Evolutionary conservation across 1,140 invertebrate genomes (phyloP).

Genomic region (Drosophila orena): DNA sequence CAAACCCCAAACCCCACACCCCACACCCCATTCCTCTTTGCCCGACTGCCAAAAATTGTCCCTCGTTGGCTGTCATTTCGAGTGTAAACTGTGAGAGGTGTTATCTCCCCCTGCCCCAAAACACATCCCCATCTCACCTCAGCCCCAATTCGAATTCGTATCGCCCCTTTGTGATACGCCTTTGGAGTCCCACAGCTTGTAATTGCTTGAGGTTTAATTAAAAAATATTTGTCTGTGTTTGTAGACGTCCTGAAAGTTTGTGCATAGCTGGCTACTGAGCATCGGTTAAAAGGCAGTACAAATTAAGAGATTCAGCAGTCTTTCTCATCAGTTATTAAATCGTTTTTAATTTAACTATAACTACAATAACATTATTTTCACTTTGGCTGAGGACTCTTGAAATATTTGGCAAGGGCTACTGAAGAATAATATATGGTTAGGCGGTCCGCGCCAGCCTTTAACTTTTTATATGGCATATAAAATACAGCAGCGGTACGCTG

Average conservation of each 20-base stretch:
- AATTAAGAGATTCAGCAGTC: background rate
- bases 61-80: slow-evolving; percentile 70
- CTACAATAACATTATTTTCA: too few relatives aligned
- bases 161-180: slow-evolving; percentile 50
- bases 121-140: slow-evolving; percentile 26
- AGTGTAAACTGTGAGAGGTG: slow-evolving; percentile 73
- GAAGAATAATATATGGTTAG: too few relatives aligned
- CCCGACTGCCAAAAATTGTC: slow-evolving; percentile 45
- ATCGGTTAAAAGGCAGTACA: background rate
- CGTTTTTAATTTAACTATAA: too few relatives aligned
- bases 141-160: background rate
- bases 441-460: too few relatives aligned
- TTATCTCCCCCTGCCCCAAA: slow-evolving; percentile 38
- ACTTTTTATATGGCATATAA: too few relatives aligned
- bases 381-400: too few relatives aligned
- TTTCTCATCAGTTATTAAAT: background rate
- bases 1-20: slow-evolving; percentile 1
- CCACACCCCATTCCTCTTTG: background rate
- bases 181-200: slow-evolving; percentile 63
- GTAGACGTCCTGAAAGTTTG: slow-evolving; percentile 1
- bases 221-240: slow-evolving; percentile 70
- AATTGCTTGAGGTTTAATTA: slow-evolving; percentile 82
- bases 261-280: background rate
- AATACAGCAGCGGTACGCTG: background rate
- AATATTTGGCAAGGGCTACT: background rate